Evolutionary conservation across 2,888 invertebrate genomes (phyloP).

Genomic region (Perithous albicinctus): DNA sequence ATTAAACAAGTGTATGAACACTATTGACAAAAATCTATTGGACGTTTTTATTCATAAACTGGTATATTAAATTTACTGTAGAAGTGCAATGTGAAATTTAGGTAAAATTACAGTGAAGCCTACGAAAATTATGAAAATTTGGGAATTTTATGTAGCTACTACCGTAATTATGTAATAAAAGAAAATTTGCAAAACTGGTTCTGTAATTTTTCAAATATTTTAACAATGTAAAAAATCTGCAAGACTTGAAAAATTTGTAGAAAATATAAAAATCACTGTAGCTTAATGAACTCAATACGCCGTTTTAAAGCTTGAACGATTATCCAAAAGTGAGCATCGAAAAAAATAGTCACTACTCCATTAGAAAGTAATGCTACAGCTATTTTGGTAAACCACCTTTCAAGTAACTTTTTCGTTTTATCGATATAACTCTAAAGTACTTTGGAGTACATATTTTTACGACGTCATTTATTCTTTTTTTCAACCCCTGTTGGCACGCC

Average conservation of each 20-base stretch:
- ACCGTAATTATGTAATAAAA: too few species aligned
- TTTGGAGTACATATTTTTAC: conserved; percentile 12
- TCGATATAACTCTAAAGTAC: neutral
- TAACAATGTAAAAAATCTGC: too few species aligned
- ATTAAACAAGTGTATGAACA: too few species aligned
- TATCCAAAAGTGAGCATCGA: neutral
- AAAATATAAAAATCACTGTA: neutral
- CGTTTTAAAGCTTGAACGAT: neutral
- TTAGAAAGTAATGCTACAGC: neutral
- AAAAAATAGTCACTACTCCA: neutral
- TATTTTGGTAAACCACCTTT: neutral
- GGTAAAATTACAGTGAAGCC: too few species aligned
- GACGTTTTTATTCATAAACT: too few species aligned
- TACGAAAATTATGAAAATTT: too few species aligned
- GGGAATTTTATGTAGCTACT: too few species aligned
- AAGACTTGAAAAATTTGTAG: neutral
- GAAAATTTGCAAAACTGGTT: too few species aligned
- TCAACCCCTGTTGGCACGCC: conserved; percentile 5
- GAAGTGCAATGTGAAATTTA: too few species aligned
- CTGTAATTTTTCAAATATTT: too few species aligned
- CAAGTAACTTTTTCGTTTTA: neutral
- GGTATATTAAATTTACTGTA: too few species aligned
- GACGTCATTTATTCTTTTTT: conserved; percentile 18
- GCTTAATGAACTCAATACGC: neutral
- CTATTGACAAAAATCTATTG: too few species aligned